Evolutionary conservation across 1,140 invertebrate species (phyloP).

Genomic region (Macrobrachium rosenbergii): DNA sequence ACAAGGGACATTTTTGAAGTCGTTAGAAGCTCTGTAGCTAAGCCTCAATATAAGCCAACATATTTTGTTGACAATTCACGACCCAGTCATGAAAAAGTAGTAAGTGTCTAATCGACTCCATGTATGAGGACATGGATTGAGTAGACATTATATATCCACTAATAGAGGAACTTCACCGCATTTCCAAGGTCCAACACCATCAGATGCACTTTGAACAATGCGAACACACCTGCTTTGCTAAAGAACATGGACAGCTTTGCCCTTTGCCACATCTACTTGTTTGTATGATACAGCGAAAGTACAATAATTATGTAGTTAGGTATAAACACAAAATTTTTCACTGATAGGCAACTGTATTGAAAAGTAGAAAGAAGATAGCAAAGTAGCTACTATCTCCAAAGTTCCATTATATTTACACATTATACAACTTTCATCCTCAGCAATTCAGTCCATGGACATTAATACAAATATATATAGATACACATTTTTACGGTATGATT

Average conservation of each 20-base stretch:
- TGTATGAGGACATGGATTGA: conserved; percentile 39
- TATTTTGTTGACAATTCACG: conserved; percentile 31
- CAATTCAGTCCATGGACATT: not conserved
- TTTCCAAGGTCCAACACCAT: not conserved
- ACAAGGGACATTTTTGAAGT: conserved; percentile 1
- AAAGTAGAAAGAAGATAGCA: not conserved
- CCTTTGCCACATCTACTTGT: too few relatives aligned
- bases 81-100: conserved; percentile 20
- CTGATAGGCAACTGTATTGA: not conserved
- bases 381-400: not conserved
- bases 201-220: not conserved
- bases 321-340: not conserved
- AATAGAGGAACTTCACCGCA: not conserved
- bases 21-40: not conserved
- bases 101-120: conserved; percentile 19
- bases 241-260: too few relatives aligned
- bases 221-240: not conserved
- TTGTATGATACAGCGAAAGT: too few relatives aligned
- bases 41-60: conserved; percentile 11
- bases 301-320: too few relatives aligned
- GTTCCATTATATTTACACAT: conserved; percentile 13
- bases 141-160: conserved; percentile 20
- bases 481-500: conserved; percentile 26
- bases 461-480: conserved; percentile 12
- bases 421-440: not conserved